Base-by-base conservation (phyloP, 2,113 vertebrate genomes). In the Aptenodytes patagonicus region DNA sequence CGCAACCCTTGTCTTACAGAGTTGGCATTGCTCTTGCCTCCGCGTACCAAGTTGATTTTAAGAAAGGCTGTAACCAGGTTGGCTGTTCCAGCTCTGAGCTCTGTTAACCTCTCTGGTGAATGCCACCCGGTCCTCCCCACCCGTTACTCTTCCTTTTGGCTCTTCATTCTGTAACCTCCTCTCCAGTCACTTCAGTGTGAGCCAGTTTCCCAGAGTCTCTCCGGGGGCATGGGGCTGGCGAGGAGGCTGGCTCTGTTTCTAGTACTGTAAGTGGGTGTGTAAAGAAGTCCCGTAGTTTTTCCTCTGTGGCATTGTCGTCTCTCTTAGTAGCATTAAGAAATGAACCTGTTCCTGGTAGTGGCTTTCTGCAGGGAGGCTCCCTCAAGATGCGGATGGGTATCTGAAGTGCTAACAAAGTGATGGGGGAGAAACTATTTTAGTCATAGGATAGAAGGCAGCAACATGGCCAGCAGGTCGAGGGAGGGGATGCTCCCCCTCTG, bases 401-500 rank as follows among this genome's bases (percentile, higher is more conserved):
- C 40, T 44, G 78, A 32, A 40, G 31, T 4, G 2, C 11, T 47
- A 25, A 14, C 69, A 44, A 25, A 49, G 52, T 9, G 14, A 40
- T 47, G 38, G 29, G 40, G 12, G 58, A 38, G 51, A 24, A 65
- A 10, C 31, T 64, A 2, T n/a, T 55, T n/a, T 42, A 34, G 6
- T 28, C 9, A 3, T 11, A 17, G 82, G 60, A 29, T 4, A 28
- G 28, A 34, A 14, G 62, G 8, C 46, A 69, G 70, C 69, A 18
- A 2, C 2, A 0, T 28, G 40, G 28, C 8, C 51, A 47, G 28
- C 22, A 40, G n/a, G 22, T 2, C 0, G 3, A 44, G 38, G 36
- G 46, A n/a, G 44, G 46, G 32, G 46, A 11, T 61, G 17, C 46
- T 54, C 5, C 46, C 22, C 38, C 9, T 64, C 22, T 46, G 47